Percentiles rank a stretch among this genome's conserved stretches.
Evolutionary conservation across 2,888 invertebrate species (phyloP).

Genomic region (Drosophila longiperda): DNA sequence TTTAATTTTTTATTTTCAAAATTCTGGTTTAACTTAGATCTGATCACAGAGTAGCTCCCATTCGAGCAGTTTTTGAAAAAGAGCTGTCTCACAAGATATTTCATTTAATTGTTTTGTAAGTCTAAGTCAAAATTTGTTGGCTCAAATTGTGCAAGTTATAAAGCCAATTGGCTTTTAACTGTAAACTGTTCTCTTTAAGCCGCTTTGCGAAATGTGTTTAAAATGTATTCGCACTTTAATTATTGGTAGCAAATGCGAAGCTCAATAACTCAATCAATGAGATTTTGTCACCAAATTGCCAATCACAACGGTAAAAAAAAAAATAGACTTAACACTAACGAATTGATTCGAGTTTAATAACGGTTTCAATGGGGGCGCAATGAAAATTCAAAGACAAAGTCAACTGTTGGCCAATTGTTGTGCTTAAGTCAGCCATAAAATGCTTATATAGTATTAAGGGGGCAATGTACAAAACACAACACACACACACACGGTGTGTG

Average conservation of each 20-base stretch:
- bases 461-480: constrained; percentile 48
- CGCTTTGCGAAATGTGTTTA: constrained; percentile 25
- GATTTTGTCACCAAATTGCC: constrained; percentile 37
- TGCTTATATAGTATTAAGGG: constrained; percentile 28
- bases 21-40: neutral
- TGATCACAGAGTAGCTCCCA: neutral
- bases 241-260: constrained; percentile 33
- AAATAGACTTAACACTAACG: constrained; percentile 29
- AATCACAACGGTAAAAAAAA: constrained; percentile 62
- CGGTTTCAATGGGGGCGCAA: constrained; percentile 40
- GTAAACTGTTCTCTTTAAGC: constrained; percentile 45
- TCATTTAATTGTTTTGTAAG: neutral
- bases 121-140: constrained; percentile 9
- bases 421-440: constrained; percentile 21
- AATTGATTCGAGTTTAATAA: constrained; percentile 39
- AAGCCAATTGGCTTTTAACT: constrained; percentile 40
- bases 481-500: neutral
- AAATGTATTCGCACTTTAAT: constrained; percentile 16
- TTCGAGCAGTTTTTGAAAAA: neutral
- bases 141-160: constrained; percentile 34
- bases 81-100: neutral
- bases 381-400: constrained; percentile 43
- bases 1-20: too few species aligned
- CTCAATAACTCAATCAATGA: constrained; percentile 41
- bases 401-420: constrained; percentile 3